These are phyloP conservation scores for Brachionus calyciflorus DNA, from an alignment of 1,140 invertebrate genomes.

Conservation along the genomic window DNA sequence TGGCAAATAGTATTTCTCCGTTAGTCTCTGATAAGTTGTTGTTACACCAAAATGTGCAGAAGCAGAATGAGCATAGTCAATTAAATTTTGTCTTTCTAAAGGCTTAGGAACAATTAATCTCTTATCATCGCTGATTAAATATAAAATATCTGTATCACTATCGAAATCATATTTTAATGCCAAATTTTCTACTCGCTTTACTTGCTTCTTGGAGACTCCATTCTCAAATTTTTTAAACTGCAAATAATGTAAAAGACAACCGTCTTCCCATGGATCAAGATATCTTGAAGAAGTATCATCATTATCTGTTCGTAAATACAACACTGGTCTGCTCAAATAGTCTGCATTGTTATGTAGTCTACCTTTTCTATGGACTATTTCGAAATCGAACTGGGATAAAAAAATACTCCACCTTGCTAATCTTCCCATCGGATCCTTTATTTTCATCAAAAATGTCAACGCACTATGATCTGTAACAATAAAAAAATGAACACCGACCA, in stretches of 20 bases:
- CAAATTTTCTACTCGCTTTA: not conserved
- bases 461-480: constrained; percentile 63
- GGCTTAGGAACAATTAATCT: not conserved
- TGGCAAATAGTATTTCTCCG: constrained; percentile 2
- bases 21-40: not conserved
- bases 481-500: constrained; percentile 62
- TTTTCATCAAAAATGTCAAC: constrained; percentile 56
- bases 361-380: not conserved
- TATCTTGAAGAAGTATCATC: not conserved
- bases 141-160: not conserved
- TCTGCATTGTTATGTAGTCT: constrained; percentile 3
- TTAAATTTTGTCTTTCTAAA: constrained; percentile 2
- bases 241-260: not conserved
- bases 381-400: constrained; percentile 1
- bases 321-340: too few species aligned
- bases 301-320: not conserved
- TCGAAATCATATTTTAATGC: not conserved
- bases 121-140: not conserved
- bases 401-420: not conserved
- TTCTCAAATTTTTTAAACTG: not conserved
- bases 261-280: not conserved
- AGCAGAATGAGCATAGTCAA: not conserved
- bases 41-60: constrained; percentile 22
- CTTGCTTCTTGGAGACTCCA: not conserved
- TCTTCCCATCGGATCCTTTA: not conserved